Percentiles rank a stretch among this genome's conserved stretches.
Conservation (phyloP, 2,113 vertebrate genomes). For the Equus quagga region DNA sequence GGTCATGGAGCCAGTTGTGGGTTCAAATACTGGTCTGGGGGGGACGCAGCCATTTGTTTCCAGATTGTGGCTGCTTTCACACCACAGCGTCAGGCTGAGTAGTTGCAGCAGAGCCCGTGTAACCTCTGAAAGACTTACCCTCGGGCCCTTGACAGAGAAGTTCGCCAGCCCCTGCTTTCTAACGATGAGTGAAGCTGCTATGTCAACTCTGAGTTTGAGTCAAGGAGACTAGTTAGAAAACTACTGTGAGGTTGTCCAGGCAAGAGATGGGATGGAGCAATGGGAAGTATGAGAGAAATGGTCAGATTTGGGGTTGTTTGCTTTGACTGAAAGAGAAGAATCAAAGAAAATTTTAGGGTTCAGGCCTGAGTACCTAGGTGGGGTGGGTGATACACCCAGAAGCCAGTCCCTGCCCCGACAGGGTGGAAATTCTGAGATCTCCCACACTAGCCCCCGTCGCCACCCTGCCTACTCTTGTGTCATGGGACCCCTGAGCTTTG, state of each 20-base stretch:
- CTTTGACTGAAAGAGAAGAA: not conserved
- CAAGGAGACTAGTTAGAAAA: not conserved
- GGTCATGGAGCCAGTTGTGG: not conserved
- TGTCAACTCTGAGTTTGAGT: not conserved
- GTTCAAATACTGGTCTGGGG: not conserved
- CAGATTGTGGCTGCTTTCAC: not conserved
- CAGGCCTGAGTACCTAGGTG: not conserved
- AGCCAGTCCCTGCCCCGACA: rapidly evolving
- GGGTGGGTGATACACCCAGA: not conserved
- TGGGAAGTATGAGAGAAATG: not conserved
- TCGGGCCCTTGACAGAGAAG: not conserved
- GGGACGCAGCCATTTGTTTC: rapidly evolving
- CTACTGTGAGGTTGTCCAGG: not conserved
- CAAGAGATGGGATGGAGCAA: not conserved
- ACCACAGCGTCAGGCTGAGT: rapidly evolving
- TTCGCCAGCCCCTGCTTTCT: not conserved
- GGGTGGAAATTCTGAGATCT: not conserved
- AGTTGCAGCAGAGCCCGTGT: rapidly evolving
- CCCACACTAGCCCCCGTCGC: rapidly evolving
- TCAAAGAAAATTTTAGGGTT: not conserved
- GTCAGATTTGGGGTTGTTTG: not conserved
- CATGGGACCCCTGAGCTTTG: not conserved
- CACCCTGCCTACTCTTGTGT: not conserved
- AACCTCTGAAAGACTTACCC: not conserved
- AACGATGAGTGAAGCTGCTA: not conserved